phyloP scores from a whole-genome alignment of 1,140 invertebrate genomes.

The Aporrectodea caliginosa region DNA sequence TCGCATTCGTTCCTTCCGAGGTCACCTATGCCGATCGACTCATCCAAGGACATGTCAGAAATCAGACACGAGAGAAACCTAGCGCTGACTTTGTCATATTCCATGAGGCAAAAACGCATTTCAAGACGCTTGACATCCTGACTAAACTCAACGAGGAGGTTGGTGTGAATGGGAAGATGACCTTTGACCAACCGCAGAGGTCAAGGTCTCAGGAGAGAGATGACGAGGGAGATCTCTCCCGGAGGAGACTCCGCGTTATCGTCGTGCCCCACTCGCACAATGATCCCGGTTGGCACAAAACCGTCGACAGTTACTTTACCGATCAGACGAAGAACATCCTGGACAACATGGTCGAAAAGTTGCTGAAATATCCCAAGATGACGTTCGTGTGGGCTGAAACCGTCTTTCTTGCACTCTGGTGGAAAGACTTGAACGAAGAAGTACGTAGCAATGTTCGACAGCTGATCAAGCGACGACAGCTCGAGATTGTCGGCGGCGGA shows the following conservation, averaged over 20 bases:
- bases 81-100: no score
- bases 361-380: constrained; percentile 70
- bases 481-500: constrained; percentile 89
- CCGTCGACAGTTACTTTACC: constrained; percentile 86
- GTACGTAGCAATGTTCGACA: constrained; percentile 67
- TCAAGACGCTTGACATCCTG: not conserved
- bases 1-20: no score
- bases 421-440: constrained; percentile 68
- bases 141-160: no score
- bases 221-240: no score
- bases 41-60: no score
- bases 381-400: constrained; percentile 97
- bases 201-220: no score
- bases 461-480: constrained; percentile 69
- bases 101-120: not conserved
- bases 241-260: constrained; percentile 38
- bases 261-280: constrained; percentile 76
- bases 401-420: constrained; percentile 86
- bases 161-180: no score
- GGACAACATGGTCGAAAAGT: constrained; percentile 79
- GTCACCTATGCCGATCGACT: no score
- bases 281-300: constrained; percentile 93
- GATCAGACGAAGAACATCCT: constrained; percentile 82
- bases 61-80: no score
- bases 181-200: no score